Evolutionary conservation across 2,888 invertebrate genomes (phyloP).

Genomic region (Tachina fera): DNA sequence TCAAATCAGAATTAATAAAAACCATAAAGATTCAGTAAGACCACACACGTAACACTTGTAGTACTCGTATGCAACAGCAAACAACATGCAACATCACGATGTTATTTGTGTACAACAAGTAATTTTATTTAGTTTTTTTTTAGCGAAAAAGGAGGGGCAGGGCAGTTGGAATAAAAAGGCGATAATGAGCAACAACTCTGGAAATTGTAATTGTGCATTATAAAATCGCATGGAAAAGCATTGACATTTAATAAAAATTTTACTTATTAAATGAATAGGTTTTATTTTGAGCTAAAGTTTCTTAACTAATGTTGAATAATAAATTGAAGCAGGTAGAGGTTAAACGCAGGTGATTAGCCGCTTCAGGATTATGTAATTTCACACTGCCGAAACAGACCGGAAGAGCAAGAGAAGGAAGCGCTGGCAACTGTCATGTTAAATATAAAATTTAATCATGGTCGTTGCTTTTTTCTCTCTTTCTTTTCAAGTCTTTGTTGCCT

Average conservation of each 20-base stretch:
- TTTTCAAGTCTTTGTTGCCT: neutral
- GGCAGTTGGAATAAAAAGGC: conserved; percentile 16
- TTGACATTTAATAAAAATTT: conserved; percentile 41
- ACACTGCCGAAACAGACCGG: conserved; percentile 20
- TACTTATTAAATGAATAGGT: conserved; percentile 26
- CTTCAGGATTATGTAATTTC: conserved; percentile 43
- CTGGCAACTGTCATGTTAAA: conserved; percentile 64
- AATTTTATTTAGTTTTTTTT: neutral
- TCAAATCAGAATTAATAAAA: conserved; percentile 23
- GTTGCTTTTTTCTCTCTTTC: conserved; percentile 10
- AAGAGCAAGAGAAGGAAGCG: conserved; percentile 3
- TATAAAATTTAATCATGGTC: conserved; percentile 54
- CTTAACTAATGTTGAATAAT: neutral
- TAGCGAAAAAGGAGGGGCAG: conserved; percentile 28
- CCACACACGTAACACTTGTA: conserved; percentile 36
- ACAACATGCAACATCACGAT: conserved; percentile 21
- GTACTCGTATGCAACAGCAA: conserved; percentile 3
- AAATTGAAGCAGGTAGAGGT: conserved; percentile 2
- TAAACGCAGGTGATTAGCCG: conserved; percentile 54
- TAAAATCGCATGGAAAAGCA: conserved; percentile 19
- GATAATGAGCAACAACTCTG: conserved; percentile 44
- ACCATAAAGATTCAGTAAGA: conserved; percentile 41
- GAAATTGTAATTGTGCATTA: conserved; percentile 8
- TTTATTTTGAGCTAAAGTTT: neutral
- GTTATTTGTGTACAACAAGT: conserved; percentile 1